Conservation (phyloP, 1,140 invertebrate genomes). For the Agrilus planipennis region DNA sequence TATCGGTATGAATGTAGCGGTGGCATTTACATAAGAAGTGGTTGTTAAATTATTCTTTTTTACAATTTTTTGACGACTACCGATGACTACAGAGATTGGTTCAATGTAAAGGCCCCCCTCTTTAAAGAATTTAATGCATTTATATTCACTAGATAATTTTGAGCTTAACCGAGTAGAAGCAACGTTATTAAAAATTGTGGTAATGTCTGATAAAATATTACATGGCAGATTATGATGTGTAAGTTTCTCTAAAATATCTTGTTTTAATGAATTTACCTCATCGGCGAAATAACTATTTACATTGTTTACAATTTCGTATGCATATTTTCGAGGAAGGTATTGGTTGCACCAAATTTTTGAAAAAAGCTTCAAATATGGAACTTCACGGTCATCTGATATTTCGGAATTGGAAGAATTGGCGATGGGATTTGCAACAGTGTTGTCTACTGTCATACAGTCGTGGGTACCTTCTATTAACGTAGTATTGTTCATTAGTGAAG, state of each 20-base stretch:
- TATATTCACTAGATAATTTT: neutral
- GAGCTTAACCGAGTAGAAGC: no score
- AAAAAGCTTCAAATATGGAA: neutral
- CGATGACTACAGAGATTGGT: neutral
- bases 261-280: no score
- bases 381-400: no score
- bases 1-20: neutral
- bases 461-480: neutral
- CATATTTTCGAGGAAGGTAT: neutral
- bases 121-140: neutral
- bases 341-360: neutral
- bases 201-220: no score
- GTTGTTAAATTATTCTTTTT: neutral
- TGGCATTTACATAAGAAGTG: neutral
- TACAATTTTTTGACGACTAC: neutral
- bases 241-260: no score
- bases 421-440: neutral
- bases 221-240: no score
- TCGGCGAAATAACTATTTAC: no score
- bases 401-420: neutral
- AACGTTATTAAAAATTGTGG: no score
- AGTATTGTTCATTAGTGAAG: neutral
- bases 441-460: neutral
- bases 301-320: neutral
- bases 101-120: neutral